These are phyloP conservation scores for Lacerta viridis DNA, from an alignment of 2,797 vertebrate genomes.

Conservation along the genomic window DNA sequence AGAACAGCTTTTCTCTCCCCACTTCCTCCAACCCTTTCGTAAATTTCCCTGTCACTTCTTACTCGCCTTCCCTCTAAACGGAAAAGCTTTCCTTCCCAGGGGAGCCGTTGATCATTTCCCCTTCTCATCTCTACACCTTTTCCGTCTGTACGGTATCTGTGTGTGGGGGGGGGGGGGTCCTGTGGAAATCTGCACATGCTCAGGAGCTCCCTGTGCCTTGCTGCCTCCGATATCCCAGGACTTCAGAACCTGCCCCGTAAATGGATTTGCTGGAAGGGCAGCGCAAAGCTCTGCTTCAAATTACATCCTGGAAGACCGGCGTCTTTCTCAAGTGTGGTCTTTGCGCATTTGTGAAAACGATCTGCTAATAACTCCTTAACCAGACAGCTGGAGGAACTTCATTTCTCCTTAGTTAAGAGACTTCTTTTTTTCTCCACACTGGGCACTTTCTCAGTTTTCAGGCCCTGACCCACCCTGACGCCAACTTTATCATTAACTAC, in stretches of 20 bases:
- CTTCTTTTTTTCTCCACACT: constrained; percentile 78
- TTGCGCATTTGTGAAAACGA: constrained; percentile 78
- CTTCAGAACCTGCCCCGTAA: no score
- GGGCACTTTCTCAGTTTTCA: constrained; percentile 22
- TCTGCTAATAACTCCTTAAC: constrained; percentile 76
- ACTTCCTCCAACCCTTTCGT: no score
- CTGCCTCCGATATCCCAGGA: background rate
- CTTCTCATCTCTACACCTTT: no score
- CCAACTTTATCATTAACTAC: constrained; percentile 78
- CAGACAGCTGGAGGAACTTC: constrained; percentile 77
- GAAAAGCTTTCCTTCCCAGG: no score
- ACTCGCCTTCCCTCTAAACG: no score
- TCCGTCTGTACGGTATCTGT: no score
- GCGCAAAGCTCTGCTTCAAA: background rate
- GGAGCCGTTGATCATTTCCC: no score
- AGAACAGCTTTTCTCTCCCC: no score
- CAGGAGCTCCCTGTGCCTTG: background rate
- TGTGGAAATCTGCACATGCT: background rate
- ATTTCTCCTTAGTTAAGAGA: constrained; percentile 79
- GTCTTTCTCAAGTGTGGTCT: constrained; percentile 55
- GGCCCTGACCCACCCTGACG: background rate
- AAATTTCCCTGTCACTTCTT: no score
- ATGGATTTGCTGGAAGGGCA: background rate
- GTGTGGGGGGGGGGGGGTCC: background rate
- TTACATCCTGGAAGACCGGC: background rate